A percentile compares a stretch with the other conserved stretches of the same genome.
These are phyloP conservation scores for Xenus cinereus DNA, from an alignment of 2,113 vertebrate species.

Conservation along the genomic window DNA sequence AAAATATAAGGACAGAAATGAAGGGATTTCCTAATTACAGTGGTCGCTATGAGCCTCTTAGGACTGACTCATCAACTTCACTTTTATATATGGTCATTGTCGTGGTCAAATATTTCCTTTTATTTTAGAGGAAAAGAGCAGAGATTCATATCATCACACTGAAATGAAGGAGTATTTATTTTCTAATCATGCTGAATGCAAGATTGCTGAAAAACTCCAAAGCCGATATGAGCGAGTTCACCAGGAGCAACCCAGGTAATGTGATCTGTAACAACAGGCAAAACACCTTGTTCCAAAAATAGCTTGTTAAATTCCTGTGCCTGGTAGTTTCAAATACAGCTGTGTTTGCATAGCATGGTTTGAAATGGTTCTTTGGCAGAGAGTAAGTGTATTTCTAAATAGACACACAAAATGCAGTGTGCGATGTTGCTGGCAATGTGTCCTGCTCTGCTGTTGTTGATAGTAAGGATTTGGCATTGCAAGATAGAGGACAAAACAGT, in stretches of 20 bases:
- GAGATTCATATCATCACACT: background rate
- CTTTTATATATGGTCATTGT: background rate
- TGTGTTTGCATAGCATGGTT: background rate
- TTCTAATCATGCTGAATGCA: background rate
- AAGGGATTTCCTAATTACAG: background rate
- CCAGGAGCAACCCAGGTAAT: background rate
- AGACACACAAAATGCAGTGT: background rate
- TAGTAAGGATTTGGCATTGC: background rate
- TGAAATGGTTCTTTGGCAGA: background rate
- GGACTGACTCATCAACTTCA: background rate
- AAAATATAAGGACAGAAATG: background rate
- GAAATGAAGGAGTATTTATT: background rate
- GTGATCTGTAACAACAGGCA: background rate
- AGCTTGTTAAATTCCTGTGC: background rate
- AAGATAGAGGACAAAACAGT: background rate
- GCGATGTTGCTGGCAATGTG: background rate
- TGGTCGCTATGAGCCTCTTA: background rate
- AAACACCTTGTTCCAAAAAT: background rate
- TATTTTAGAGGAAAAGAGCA: background rate
- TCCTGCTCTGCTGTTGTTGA: background rate
- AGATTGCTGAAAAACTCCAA: background rate
- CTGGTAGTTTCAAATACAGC: background rate
- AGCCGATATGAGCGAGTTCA: accelerated
- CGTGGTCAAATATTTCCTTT: background rate
- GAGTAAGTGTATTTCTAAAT: background rate